phyloP scores from a whole-genome alignment of 2,888 invertebrate genomes.

The Drosophila maculinotata region DNA sequence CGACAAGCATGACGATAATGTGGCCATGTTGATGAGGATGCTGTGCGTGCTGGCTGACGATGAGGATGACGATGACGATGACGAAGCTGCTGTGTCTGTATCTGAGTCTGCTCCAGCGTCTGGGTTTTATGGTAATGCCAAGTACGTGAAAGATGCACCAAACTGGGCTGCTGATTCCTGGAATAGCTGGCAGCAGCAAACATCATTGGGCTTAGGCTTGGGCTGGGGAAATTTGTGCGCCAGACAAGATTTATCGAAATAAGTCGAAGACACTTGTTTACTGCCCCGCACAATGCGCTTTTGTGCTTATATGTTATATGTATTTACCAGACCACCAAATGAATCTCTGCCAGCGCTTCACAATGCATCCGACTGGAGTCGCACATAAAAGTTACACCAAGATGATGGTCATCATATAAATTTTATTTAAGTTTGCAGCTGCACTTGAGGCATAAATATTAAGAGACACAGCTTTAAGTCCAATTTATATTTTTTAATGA shows the following conservation, averaged over 20 bases:
- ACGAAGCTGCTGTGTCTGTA: slow-evolving; percentile 15
- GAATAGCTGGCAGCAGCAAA: slow-evolving; percentile 44
- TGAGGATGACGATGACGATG: slow-evolving; percentile 31
- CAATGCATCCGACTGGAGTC: slow-evolving; percentile 23
- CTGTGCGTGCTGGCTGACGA: slow-evolving; percentile 42
- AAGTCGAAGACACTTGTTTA: slow-evolving; percentile 61
- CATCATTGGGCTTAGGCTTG: slow-evolving; percentile 25
- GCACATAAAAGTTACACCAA: slow-evolving; percentile 33
- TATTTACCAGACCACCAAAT: slow-evolving; percentile 38
- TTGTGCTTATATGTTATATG: background rate
- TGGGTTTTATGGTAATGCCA: slow-evolving; percentile 73
- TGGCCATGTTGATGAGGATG: slow-evolving; percentile 39
- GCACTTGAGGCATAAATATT: background rate
- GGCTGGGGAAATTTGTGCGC: slow-evolving; percentile 49
- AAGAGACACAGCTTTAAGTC: background rate
- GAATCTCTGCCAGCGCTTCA: slow-evolving; percentile 23
- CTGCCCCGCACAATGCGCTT: slow-evolving; percentile 27
- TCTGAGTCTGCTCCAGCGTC: slow-evolving; percentile 23
- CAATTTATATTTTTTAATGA: too few species aligned
- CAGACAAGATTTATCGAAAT: slow-evolving; percentile 69
- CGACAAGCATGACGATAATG: slow-evolving; percentile 70
- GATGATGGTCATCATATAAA: slow-evolving; percentile 49
- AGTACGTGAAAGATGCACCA: slow-evolving; percentile 69
- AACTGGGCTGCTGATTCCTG: slow-evolving; percentile 55
- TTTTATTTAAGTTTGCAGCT: slow-evolving; percentile 6